Conservation (phyloP, 2,888 invertebrate species). For the Deilephila porcellus region DNA sequence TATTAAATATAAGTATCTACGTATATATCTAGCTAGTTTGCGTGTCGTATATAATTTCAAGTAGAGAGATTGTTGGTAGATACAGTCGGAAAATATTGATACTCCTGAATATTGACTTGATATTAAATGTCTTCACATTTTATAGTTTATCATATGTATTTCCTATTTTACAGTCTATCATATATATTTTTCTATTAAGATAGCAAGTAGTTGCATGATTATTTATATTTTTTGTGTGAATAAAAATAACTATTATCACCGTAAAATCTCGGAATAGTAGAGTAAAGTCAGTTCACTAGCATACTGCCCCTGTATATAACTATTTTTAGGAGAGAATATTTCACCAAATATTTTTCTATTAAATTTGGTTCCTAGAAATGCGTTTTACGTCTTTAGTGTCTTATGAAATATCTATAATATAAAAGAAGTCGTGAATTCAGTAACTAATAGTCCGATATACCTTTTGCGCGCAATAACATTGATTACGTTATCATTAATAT, state of each 20-base stretch:
- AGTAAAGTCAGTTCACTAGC: too few species aligned
- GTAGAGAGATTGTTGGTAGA: background rate
- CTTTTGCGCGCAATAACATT: too few species aligned
- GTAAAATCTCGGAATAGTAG: too few species aligned
- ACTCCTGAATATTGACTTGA: background rate
- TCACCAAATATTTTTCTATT: too few species aligned
- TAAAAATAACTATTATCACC: background rate
- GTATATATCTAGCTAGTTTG: background rate
- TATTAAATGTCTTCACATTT: background rate
- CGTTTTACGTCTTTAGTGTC: too few species aligned
- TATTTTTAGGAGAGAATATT: too few species aligned
- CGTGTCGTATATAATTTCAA: conserved; percentile 8
- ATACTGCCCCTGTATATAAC: too few species aligned
- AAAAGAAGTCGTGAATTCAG: too few species aligned
- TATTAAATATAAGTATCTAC: background rate
- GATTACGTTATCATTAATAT: too few species aligned
- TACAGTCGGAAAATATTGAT: background rate
- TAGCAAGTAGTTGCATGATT: conserved; percentile 4
- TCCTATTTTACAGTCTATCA: background rate
- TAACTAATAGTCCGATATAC: too few species aligned
- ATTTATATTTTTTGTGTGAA: background rate
- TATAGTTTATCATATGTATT: background rate
- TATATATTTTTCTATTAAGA: background rate
- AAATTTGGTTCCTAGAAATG: too few species aligned
- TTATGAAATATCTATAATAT: too few species aligned